Evolutionary conservation across 2,888 invertebrate genomes (phyloP).

Genomic region (Pseudeuparius sepicola): DNA sequence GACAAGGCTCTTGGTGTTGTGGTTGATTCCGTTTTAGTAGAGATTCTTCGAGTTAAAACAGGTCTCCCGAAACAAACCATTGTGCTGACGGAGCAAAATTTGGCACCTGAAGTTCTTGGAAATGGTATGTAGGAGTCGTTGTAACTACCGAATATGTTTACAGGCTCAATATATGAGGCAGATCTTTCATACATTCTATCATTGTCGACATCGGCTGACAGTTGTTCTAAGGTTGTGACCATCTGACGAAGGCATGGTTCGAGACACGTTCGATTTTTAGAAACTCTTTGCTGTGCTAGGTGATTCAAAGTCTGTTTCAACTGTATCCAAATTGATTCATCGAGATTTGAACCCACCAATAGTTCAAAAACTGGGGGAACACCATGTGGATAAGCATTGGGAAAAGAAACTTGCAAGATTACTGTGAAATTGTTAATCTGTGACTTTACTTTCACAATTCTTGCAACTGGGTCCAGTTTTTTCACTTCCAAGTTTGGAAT

Average conservation of each 20-base stretch:
- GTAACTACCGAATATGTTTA: conserved; percentile 37
- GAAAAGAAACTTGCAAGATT: conserved; percentile 57
- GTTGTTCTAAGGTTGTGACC: conserved; percentile 52
- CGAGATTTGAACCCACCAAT: conserved; percentile 53
- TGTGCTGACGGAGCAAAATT: conserved; percentile 80
- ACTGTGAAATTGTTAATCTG: conserved; percentile 44
- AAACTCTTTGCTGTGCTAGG: conserved; percentile 72
- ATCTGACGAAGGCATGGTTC: conserved; percentile 75
- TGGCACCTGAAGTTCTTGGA: conserved; percentile 86
- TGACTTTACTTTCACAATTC: conserved; percentile 50
- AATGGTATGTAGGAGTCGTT: conserved; percentile 83
- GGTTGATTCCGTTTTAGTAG: conserved; percentile 41
- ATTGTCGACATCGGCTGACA: conserved; percentile 46
- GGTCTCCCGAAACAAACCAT: conserved; percentile 74
- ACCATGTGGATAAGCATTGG: conserved; percentile 62
- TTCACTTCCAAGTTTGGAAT: conserved; percentile 61
- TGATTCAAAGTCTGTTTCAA: conserved; percentile 71
- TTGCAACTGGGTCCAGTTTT: conserved; percentile 41
- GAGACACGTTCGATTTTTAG: conserved; percentile 76
- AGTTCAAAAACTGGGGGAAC: conserved; percentile 58
- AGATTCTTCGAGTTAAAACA: conserved; percentile 52
- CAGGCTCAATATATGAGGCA: conserved; percentile 24
- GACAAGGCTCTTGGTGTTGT: conserved; percentile 68
- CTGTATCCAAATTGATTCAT: conserved; percentile 59
- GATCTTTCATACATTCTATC: conserved; percentile 33